Conservation (phyloP, 2,888 invertebrate species). For the Agelastica alni region DNA sequence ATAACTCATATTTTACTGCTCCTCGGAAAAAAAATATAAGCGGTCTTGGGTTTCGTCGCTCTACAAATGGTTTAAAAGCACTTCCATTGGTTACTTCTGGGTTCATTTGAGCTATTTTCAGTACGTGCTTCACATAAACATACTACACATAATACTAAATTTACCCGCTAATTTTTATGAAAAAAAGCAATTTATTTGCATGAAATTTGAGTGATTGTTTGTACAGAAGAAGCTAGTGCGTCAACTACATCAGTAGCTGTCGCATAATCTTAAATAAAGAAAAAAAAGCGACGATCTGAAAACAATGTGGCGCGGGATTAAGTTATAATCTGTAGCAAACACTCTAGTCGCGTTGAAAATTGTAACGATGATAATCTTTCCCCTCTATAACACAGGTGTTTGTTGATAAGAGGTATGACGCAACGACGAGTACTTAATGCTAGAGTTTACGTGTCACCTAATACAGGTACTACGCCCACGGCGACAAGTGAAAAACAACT, state of each 20-base stretch:
- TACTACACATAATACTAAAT: no score
- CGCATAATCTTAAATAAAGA: constrained; percentile 1
- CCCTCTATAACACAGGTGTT: constrained; percentile 50
- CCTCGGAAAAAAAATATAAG: no score
- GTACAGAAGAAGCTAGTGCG: no score
- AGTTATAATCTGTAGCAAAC: constrained; percentile 21
- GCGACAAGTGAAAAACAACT: constrained; percentile 37
- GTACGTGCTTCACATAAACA: no score
- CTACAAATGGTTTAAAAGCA: no score
- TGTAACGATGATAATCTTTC: constrained; percentile 24
- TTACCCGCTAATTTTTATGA: no score
- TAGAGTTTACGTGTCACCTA: constrained; percentile 49
- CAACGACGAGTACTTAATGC: constrained; percentile 49
- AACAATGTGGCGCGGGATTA: constrained; percentile 13
- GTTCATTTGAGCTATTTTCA: no score
- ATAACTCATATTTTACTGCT: no score
- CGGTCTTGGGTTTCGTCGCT: no score
- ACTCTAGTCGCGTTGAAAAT: constrained; percentile 14
- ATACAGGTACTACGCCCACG: constrained; percentile 49
- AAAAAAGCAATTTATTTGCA: no score
- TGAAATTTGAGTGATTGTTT: no score
- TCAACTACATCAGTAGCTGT: not conserved
- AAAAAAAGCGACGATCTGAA: constrained; percentile 6
- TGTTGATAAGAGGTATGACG: constrained; percentile 49
- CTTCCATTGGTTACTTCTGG: no score